Evolutionary conservation across 1,140 invertebrate genomes (phyloP), one percentile per base, ranked within the genome.

Genomic region (Drosophila carrolli): DNA sequence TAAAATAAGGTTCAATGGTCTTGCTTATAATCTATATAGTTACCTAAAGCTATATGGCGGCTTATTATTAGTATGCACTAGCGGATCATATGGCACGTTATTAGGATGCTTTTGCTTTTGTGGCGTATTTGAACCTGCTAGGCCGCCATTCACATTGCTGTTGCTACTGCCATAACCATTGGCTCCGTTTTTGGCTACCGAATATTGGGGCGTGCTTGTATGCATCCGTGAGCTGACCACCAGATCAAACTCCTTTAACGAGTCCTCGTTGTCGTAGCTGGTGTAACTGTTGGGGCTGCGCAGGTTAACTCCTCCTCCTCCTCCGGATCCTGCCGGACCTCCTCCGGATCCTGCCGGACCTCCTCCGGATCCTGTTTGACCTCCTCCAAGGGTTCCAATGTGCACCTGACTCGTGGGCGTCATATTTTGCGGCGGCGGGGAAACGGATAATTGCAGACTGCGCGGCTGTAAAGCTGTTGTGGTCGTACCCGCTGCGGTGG

Each of bases 1-100:
- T 14, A 23, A 23, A 23, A 4, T 23, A 3, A 23, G 23, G 23
- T 23, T 23, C 23, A 23, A 23, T 23, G 23, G 23, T 3, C 23
- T 23, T 23, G 23, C 3, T 23, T 23, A 23, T 23, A 23, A 23
- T 23, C 23, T 23, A 23, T 23, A 47, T 47, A 29, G 5, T 77
- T 55, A 92, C 91, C 91, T 92, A 88, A 92, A 92, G 35, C 98
- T 98, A 93, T 98, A 98, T 27, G 98, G 98, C 41, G 98, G 98
- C 93, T 99, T 99, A 75, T 95, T 97, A 88, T 96, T 95, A 53
- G 95, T 95, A 93, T 97, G 96, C 72, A 97, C 94, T 92, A 96
- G 93, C 60, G 95, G 95, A 94, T 96, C 95, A 76, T 96, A 96
- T 75, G 95, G 95, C 93, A 96, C 94, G 91, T 96, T 95, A 75